phyloP scores from a whole-genome alignment of 2,888 invertebrate genomes.

The Sarcophaga subvicina region DNA sequence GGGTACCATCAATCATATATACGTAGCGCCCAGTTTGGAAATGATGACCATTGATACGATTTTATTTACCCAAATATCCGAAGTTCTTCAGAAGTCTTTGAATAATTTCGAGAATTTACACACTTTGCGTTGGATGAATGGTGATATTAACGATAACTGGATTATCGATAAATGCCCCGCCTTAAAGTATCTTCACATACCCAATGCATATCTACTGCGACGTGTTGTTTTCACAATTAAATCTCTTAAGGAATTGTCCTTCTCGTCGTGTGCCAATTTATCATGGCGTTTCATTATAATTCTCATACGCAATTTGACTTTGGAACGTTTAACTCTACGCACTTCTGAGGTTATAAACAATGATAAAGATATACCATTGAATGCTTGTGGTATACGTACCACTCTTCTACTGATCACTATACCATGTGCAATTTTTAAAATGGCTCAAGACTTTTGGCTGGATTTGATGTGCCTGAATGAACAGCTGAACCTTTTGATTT shows the following conservation, averaged over 20 bases:
- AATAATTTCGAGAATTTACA: slow-evolving; percentile 63
- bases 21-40: slow-evolving; percentile 49
- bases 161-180: slow-evolving; percentile 64
- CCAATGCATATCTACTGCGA: slow-evolving; percentile 60
- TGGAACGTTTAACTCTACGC: slow-evolving; percentile 48
- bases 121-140: slow-evolving; percentile 59
- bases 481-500: slow-evolving; percentile 27
- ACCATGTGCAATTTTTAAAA: slow-evolving; percentile 52
- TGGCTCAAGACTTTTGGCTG: slow-evolving; percentile 57
- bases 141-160: slow-evolving; percentile 65
- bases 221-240: slow-evolving; percentile 63
- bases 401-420: slow-evolving; percentile 40
- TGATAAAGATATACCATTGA: slow-evolving; percentile 41
- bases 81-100: slow-evolving; percentile 61
- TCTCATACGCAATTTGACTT: slow-evolving; percentile 52
- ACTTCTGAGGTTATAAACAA: slow-evolving; percentile 52
- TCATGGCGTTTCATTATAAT: slow-evolving; percentile 63
- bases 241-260: slow-evolving; percentile 51
- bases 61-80: slow-evolving; percentile 59
- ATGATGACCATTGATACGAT: slow-evolving; percentile 60
- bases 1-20: slow-evolving; percentile 61
- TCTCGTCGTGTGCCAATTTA: slow-evolving; percentile 54
- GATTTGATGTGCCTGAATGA: slow-evolving; percentile 46
- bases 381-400: slow-evolving; percentile 51
- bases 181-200: slow-evolving; percentile 57